Evolutionary conservation across 2,888 invertebrate genomes (phyloP), one percentile per base, ranked within the genome.

Genomic region (Tethea ocularis): DNA sequence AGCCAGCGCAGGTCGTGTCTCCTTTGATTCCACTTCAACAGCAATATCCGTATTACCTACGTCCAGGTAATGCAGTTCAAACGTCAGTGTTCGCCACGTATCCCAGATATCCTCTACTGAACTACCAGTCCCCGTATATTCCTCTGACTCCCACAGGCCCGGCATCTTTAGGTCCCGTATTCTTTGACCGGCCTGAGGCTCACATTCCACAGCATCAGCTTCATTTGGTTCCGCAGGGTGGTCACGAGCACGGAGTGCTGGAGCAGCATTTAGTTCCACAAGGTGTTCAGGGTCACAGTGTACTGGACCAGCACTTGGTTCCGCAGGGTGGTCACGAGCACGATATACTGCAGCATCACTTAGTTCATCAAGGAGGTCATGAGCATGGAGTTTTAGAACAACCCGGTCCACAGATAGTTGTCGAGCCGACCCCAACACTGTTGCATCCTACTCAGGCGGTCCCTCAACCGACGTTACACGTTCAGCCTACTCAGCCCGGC

Each of bases 41-140:
- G 1, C 87, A 84, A 61, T 80, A 80, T 56, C 87, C 86, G 0
- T 92, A 91, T 62, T 80, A 89, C 1, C 78, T 93, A 11, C 85
- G 91, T 11, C 93, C 91, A 8, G 93, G 93, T 15, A 87, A 89
- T 61, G 87, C 93, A 15, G 78, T 90, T 1, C 93, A 93, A 62
- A 85, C 91, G 4, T 93, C 93, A 2, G 75, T 82, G 53, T 93
- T 93, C 53, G 93, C 93, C 0, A 89, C 88, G 1, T 93, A 88
- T 59, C 93, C 93, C 6, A 82, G 89, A 64, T 91, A 88, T 70
- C 93, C 93, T 0, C 74, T 89, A 7, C 61, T 86, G 0, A 88
- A 88, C 60, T 89, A 85, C 55, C 89, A 85, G 58, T 75, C 75
- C 8, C 83, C 86, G 0, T 61, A 81, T 1, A 61, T 82, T 22